Percentiles rank a stretch among this genome's conserved stretches.
Evolutionary conservation across 2,113 vertebrate species (phyloP).

Genomic region (Chaetodon auriga): DNA sequence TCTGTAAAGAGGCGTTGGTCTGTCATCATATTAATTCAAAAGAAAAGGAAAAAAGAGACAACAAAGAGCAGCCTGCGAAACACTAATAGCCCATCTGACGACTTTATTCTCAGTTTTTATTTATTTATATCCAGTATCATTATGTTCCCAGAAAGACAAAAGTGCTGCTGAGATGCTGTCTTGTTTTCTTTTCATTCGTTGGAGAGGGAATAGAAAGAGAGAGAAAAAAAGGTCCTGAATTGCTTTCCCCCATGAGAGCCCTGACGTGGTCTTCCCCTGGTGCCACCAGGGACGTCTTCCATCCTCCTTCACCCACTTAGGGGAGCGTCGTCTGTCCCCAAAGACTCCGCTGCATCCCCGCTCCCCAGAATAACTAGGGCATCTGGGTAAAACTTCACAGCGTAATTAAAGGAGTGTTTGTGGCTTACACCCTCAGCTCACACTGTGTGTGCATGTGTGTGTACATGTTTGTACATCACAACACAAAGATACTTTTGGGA

Average conservation of each 20-base stretch:
- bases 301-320: constrained; percentile 70
- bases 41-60: neutral
- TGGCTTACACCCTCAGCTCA: constrained; percentile 46
- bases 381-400: constrained; percentile 78
- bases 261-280: constrained; percentile 52
- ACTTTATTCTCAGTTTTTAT: constrained; percentile 49
- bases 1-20: neutral
- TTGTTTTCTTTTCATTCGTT: constrained; percentile 57
- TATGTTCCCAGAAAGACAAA: constrained; percentile 58
- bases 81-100: constrained; percentile 44
- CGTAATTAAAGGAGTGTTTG: constrained; percentile 77
- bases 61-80: constrained; percentile 1
- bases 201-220: constrained; percentile 46
- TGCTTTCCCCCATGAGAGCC: constrained; percentile 56
- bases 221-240: constrained; percentile 65
- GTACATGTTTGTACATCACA: constrained; percentile 33
- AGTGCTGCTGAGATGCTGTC: constrained; percentile 45
- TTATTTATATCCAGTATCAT: constrained; percentile 40
- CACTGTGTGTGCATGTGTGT: constrained; percentile 39
- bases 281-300: constrained; percentile 71
- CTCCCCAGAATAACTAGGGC: constrained; percentile 78
- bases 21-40: constrained; percentile 26
- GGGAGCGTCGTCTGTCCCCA: constrained; percentile 70
- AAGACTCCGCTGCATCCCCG: constrained; percentile 60
- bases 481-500: constrained; percentile 54